These are phyloP conservation scores for Drosophila ercepeae DNA, from an alignment of 1,140 invertebrate species.

Conservation along the genomic window DNA sequence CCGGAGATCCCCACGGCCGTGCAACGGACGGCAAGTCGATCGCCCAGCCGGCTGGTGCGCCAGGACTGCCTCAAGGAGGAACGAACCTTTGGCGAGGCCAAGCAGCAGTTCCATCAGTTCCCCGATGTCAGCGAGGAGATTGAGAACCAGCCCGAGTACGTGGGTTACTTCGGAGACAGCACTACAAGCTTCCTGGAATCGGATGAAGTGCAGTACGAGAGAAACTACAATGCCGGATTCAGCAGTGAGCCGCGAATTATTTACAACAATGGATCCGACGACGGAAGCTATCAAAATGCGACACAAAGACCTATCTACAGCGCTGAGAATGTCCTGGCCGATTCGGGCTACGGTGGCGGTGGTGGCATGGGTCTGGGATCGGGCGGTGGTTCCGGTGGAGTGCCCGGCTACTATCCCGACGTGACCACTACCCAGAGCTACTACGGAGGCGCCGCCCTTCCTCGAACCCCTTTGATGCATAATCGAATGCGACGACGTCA, in stretches of 20 bases:
- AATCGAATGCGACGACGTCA: conserved; percentile 72
- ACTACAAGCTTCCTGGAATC: conserved; percentile 75
- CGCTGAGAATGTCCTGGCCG: conserved; percentile 66
- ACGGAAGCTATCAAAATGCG: conserved; percentile 50
- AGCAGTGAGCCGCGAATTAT: conserved; percentile 83
- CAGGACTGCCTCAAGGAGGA: conserved; percentile 83
- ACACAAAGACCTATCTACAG: conserved; percentile 71
- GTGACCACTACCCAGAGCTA: conserved; percentile 35
- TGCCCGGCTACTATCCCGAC: conserved; percentile 51
- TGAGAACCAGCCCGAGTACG: conserved; percentile 69
- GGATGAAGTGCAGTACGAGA: conserved; percentile 81
- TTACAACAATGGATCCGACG: conserved; percentile 76
- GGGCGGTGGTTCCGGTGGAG: conserved; percentile 20
- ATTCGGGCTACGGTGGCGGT: conserved; percentile 35
- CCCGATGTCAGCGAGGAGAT: conserved; percentile 76
- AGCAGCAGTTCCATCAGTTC: conserved; percentile 80
- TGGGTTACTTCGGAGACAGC: conserved; percentile 79
- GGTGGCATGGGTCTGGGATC: conserved; percentile 22
- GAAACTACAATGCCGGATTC: conserved; percentile 75
- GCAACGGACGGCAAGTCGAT: conserved; percentile 58
- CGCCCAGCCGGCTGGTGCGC: conserved; percentile 76
- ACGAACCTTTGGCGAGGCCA: conserved; percentile 81
- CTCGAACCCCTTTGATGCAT: conserved; percentile 76
- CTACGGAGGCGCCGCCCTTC: conserved; percentile 60
- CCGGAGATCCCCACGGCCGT: conserved; percentile 77